Evolutionary conservation across 2,888 invertebrate genomes (phyloP), one percentile per base, ranked within the genome.

Genomic region (Stenotaenia linearis): DNA sequence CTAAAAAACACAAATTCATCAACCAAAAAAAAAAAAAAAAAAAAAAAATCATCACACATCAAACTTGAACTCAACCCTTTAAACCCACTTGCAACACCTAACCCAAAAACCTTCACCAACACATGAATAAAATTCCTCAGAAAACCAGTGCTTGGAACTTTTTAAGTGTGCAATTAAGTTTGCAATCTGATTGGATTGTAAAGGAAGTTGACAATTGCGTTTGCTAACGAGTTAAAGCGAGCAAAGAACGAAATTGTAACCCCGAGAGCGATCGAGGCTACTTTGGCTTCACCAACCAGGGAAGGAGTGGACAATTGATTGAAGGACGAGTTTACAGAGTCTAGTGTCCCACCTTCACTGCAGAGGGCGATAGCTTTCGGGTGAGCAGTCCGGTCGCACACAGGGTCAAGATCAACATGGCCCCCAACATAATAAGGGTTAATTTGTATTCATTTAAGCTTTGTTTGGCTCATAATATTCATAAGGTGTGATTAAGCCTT

Each of bases 281-380:
- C 21, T 56, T 56, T 7, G 40, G 40, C 12, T 15, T 12, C 2
- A 12, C 2, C 40, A 9, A 9, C 32, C 32, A 61, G 61, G 28
- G 21, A 12, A 5, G 21, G 56, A 12, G 12, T 21, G 23, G 23
- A 9, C 23, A 1, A 23, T 25, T 25, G 61, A 61, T 61, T 61
- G 61, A 25, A 61, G 61, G 61, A 25, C 61, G 10, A 61, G 23
- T 23, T 21, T 25, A 23, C 61, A 1, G 2, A 25, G 18, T 37
- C 77, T 77, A 77, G 77, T 40, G 25, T 25, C 40, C 77, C 10
- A 37, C 45, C n/a, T 45, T 45, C 15, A 37, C 37, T 40, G 18
- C 45, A 77, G 77, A 77, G 77, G 77, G 77, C 77, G 77, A 18
- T 40, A 77, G 77, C 77, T 77, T 45, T 77, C 77, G 40, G 77